Conservation (phyloP, 2,113 vertebrate genomes). For the Clarias gariepinus region DNA sequence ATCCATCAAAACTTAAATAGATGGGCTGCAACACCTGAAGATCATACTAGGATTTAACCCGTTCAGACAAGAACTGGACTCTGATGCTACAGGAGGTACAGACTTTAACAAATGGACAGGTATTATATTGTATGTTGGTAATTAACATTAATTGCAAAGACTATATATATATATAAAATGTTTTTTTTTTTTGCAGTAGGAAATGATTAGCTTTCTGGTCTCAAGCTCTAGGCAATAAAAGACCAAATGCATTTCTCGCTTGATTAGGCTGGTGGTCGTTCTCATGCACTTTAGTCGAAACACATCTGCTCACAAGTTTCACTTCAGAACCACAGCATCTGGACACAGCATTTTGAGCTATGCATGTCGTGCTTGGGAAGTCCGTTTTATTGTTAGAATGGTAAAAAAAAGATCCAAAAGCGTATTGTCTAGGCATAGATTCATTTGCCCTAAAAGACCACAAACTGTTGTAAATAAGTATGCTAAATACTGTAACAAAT, state of each 20-base stretch:
- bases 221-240: background rate
- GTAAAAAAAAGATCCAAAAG: background rate
- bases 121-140: background rate
- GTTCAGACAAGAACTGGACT: background rate
- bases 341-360: background rate
- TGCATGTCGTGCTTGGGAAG: background rate
- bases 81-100: background rate
- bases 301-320: constrained; percentile 38
- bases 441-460: background rate
- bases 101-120: background rate
- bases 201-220: background rate
- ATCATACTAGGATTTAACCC: background rate
- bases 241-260: background rate
- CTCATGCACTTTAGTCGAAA: constrained; percentile 36
- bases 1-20: background rate
- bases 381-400: background rate
- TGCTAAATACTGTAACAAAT: background rate
- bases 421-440: background rate
- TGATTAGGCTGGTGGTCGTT: constrained; percentile 32
- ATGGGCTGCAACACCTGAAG: background rate
- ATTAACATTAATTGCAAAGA: background rate
- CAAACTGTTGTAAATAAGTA: background rate
- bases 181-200: background rate
- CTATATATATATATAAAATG: background rate
- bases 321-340: constrained; percentile 17